phyloP scores from a whole-genome alignment of 2,888 invertebrate species.

The Eledone cirrhosa region DNA sequence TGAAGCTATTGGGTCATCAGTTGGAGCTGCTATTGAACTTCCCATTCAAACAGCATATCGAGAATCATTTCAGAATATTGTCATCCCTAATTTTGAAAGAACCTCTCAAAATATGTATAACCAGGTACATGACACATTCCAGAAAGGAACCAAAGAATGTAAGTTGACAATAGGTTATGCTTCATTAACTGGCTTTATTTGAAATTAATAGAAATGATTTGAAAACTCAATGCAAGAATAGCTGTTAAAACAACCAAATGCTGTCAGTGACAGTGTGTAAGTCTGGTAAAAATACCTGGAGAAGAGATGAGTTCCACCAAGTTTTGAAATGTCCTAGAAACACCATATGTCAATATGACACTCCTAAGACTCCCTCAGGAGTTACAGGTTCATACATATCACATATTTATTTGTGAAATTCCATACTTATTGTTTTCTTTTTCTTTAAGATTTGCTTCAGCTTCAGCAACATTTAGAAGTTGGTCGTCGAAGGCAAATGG shows the following conservation, averaged over 20 bases:
- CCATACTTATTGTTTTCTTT: background rate
- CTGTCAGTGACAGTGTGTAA: too few species aligned
- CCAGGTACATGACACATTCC: constrained; percentile 88
- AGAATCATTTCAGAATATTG: constrained; percentile 78
- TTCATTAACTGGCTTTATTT: too few species aligned
- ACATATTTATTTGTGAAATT: too few species aligned
- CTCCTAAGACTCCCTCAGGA: too few species aligned
- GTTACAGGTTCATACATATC: too few species aligned
- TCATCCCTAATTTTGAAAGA: constrained; percentile 85
- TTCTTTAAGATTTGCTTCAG: constrained; percentile 52
- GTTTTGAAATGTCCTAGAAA: too few species aligned
- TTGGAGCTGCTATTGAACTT: constrained; percentile 70
- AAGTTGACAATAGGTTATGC: constrained; percentile 62
- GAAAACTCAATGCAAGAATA: too few species aligned
- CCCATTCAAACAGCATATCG: constrained; percentile 79
- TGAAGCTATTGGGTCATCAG: constrained; percentile 74
- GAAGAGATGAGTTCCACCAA: too few species aligned
- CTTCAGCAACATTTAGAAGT: constrained; percentile 58
- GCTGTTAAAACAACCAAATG: too few species aligned
- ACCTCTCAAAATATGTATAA: constrained; percentile 86
- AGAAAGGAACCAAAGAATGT: constrained; percentile 91
- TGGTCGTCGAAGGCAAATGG: constrained; percentile 51
- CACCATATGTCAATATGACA: too few species aligned
- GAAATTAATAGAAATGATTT: too few species aligned
- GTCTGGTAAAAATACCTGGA: too few species aligned